These are phyloP conservation scores for Ephydatia muelleri DNA, from an alignment of 37 sponge, comb jelly and placozoan genomes.

Conservation along the genomic window DNA sequence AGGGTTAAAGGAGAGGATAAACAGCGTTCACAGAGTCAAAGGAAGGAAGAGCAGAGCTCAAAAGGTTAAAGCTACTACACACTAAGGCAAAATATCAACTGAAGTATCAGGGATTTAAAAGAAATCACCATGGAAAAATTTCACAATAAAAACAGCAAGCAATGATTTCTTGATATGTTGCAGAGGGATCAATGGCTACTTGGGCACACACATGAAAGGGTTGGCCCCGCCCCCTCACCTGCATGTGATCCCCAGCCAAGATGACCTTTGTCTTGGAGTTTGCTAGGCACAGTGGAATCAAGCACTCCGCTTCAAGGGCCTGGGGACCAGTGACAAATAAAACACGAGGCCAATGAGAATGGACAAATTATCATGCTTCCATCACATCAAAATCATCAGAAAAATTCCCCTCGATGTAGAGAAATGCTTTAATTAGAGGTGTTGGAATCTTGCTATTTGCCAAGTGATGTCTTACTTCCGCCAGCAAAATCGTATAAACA, in stretches of 20 bases:
- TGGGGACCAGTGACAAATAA: too few species aligned
- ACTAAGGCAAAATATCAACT: too few species aligned
- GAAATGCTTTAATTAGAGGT: too few species aligned
- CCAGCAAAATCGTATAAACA: too few species aligned
- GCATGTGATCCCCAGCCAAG: slow-evolving; percentile 92
- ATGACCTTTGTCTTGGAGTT: slow-evolving; percentile 69
- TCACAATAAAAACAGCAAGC: background rate
- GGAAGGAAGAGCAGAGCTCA: slow-evolving; percentile 60
- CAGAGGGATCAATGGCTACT: background rate
- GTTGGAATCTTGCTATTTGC: too few species aligned
- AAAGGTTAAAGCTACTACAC: too few species aligned
- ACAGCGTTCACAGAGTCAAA: slow-evolving; percentile 50
- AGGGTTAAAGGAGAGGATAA: background rate
- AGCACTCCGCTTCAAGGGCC: slow-evolving; percentile 73
- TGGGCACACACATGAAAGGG: too few species aligned
- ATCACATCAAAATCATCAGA: too few species aligned
- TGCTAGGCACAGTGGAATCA: slow-evolving; percentile 80
- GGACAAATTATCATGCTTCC: background rate
- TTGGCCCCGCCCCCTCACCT: slow-evolving; percentile 19
- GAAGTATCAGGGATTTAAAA: too few species aligned
- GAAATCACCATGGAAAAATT: background rate
- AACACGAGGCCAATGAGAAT: too few species aligned
- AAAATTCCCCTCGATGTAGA: too few species aligned
- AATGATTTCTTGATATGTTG: background rate
- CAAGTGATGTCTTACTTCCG: too few species aligned